A percentile compares a stretch with the other conserved stretches of the same genome.
Conservation (phyloP, 2,797 vertebrate species). For the Tiaroga cobitis region DNA sequence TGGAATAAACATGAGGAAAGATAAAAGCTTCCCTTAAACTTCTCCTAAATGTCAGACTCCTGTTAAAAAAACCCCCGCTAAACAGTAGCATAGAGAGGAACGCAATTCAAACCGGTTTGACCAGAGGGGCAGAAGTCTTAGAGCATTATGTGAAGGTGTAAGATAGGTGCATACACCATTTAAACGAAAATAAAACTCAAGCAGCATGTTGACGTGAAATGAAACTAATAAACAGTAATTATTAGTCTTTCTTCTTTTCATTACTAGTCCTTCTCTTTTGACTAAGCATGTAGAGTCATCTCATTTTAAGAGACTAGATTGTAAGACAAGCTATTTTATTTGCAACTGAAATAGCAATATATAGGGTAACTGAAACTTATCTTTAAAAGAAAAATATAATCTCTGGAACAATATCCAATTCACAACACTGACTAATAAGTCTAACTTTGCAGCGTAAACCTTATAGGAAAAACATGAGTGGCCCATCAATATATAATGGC, state of each 20-base stretch:
- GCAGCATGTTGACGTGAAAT: slow-evolving; percentile 11
- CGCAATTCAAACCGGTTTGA: slow-evolving; percentile 63
- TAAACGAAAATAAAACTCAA: slow-evolving; percentile 53
- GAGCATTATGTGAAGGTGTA: slow-evolving; percentile 52
- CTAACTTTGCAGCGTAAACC: slow-evolving; percentile 37
- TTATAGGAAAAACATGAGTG: slow-evolving; percentile 26
- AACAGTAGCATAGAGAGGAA: slow-evolving; percentile 55
- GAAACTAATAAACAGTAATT: slow-evolving; percentile 35
- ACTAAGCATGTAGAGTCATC: not conserved
- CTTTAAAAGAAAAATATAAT: slow-evolving; percentile 20
- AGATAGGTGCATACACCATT: slow-evolving; percentile 34
- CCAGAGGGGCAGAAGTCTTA: slow-evolving; percentile 59
- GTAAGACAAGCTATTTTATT: not conserved
- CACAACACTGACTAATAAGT: slow-evolving; percentile 27
- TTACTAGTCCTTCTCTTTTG: not conserved
- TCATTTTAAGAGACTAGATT: not conserved
- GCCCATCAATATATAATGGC: not conserved
- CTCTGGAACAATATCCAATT: slow-evolving; percentile 5
- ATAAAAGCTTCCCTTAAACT: slow-evolving; percentile 48
- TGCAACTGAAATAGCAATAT: not conserved
- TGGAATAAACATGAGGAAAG: not conserved
- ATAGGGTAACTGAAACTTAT: not conserved
- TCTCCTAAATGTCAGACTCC: slow-evolving; percentile 33
- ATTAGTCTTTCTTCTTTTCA: not conserved
- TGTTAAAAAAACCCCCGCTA: slow-evolving; percentile 47